Conservation (phyloP, 2,797 vertebrate genomes). For the Ispidina lecontei region DNA sequence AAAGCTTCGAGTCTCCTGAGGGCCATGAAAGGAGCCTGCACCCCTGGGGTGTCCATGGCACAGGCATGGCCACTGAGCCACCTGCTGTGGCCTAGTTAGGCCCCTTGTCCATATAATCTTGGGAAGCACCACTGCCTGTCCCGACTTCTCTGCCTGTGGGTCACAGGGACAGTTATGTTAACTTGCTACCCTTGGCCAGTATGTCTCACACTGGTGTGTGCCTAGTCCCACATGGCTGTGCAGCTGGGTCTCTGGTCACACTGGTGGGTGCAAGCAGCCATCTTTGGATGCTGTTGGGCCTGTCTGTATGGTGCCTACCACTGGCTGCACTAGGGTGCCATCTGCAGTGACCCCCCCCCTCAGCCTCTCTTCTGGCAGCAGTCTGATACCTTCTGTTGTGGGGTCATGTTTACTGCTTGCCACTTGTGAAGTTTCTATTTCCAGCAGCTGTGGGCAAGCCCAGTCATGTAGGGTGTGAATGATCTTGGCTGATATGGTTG, state of each 20-base stretch:
- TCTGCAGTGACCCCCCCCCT: background rate
- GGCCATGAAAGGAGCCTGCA: background rate
- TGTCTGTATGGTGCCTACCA: accelerated
- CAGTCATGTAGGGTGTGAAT: background rate
- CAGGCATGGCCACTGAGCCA: background rate
- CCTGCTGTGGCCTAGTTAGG: accelerated
- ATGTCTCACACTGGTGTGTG: accelerated
- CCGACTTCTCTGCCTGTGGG: accelerated
- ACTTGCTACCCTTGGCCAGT: background rate
- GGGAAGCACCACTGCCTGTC: background rate
- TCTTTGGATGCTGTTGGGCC: background rate
- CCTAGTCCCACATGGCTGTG: too few relatives aligned
- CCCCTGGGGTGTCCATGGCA: accelerated
- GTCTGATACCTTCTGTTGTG: background rate
- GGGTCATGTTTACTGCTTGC: background rate
- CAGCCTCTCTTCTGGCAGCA: background rate
- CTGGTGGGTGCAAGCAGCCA: accelerated
- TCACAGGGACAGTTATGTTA: accelerated
- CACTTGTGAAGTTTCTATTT: background rate
- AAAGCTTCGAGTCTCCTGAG: background rate
- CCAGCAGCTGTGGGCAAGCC: background rate
- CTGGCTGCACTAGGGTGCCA: background rate
- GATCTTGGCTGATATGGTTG: background rate
- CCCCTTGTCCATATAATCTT: accelerated
- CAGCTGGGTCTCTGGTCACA: accelerated